phyloP scores from a whole-genome alignment of 2,113 vertebrate genomes.

The Bombycilla garrulus region DNA sequence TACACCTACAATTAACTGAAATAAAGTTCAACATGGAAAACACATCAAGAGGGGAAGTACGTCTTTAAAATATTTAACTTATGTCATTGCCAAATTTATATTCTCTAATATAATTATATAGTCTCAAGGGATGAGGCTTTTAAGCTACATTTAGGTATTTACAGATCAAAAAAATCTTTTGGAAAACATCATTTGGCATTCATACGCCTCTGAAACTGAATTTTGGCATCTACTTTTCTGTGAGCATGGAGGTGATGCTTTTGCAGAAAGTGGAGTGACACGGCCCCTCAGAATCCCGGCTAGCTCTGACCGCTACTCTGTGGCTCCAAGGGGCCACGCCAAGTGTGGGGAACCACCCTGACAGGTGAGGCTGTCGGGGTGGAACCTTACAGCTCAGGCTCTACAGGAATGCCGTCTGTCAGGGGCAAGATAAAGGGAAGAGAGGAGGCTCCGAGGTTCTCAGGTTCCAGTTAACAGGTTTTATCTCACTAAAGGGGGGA shows the following conservation, averaged over 20 bases:
- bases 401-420: no score
- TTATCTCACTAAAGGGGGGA: no score
- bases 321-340: no score
- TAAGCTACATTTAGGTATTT: neutral
- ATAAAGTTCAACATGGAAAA: slow-evolving; percentile 24
- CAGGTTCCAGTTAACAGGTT: no score
- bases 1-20: slow-evolving; percentile 36
- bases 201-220: neutral
- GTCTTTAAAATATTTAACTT: neutral
- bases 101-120: neutral
- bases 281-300: no score
- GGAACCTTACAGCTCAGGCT: no score
- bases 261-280: neutral
- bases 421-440: no score
- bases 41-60: neutral
- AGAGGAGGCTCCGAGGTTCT: no score
- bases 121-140: neutral
- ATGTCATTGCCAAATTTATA: neutral
- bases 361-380: no score
- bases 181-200: neutral
- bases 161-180: neutral
- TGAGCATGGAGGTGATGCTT: neutral
- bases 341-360: no score
- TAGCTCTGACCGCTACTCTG: no score
- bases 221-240: neutral